Evolutionary conservation across 2,797 vertebrate species (phyloP), one percentile per base, ranked within the genome.

Genomic region (Sebastes minor): DNA sequence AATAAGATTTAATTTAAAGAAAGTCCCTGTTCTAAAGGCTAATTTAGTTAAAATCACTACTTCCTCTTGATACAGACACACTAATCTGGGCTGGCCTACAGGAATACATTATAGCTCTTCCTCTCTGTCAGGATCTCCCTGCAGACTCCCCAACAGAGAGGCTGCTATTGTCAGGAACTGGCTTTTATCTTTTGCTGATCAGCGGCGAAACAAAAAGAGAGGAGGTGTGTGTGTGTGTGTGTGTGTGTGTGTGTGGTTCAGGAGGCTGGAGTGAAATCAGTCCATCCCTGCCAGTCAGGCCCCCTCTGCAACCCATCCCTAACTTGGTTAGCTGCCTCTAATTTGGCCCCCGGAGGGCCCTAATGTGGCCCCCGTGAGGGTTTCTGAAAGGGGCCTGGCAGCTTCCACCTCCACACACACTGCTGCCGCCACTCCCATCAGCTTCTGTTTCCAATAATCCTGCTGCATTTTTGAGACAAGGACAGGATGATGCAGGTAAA

Each of bases 251-350:
- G 71, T n/a, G 71, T 64, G 76, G 74, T 90, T 76, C 35, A 66
- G 49, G 64, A 49, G 59, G 57, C 64, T 76, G 83, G 76, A 90
- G 83, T 81, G 84, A 75, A 91, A 90, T 92, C 84, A 87, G 92
- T 81, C 89, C 85, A 79, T 82, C 80, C 82, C 88, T 88, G 87
- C 93, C 88, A 84, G 86, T 91, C 92, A 91, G 82, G 38, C 85
- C 86, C 90, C 91, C 89, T 81, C 86, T 91, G 68, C 89, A 85
- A 83, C 84, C 46, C 27, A 82, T 92, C 82, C 84, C 93, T 95
- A 95, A 95, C 93, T 94, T 82, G 84, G 93, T 94, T 95, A 95
- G 93, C 87, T 84, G 83, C 83, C 84, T 91, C 90, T 95, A 95
- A 96, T 96, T 93, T 95, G 92, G 89, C 89, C 93, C 93, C 81